phyloP scores from a whole-genome alignment of 2,888 invertebrate genomes.

The Apotomis turbidana region DNA sequence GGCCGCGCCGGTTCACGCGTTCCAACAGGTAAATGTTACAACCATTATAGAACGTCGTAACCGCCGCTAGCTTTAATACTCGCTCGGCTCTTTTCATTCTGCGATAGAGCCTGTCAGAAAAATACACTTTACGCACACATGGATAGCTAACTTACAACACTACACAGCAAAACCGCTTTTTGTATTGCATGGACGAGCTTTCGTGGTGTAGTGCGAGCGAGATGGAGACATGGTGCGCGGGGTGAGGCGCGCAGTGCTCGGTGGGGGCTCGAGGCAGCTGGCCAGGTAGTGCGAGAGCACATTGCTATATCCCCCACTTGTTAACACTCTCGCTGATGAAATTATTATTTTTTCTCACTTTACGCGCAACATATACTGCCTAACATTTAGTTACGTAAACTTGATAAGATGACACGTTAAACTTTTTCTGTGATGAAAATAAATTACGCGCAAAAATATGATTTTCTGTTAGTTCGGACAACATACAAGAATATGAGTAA shows the following conservation, averaged over 20 bases:
- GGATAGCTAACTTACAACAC: conserved; percentile 61
- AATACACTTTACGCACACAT: conserved; percentile 75
- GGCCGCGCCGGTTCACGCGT: conserved; percentile 85
- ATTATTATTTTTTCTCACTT: conserved; percentile 51
- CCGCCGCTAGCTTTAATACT: conserved; percentile 62
- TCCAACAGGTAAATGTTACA: conserved; percentile 83
- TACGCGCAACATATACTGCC: neutral
- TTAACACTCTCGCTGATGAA: conserved; percentile 76
- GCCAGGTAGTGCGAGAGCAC: conserved; percentile 79
- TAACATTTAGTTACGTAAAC: neutral
- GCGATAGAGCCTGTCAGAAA: conserved; percentile 76
- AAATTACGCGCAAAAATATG: no score
- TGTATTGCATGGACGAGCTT: conserved; percentile 74
- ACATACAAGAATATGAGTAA: no score
- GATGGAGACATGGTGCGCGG: conserved; percentile 69
- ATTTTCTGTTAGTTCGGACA: no score
- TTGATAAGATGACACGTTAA: no score
- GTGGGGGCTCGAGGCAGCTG: conserved; percentile 80
- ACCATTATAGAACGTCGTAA: conserved; percentile 66
- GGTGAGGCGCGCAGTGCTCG: conserved; percentile 67
- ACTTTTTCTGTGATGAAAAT: no score
- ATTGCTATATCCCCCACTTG: conserved; percentile 77
- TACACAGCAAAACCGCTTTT: conserved; percentile 78
- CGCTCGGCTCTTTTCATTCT: conserved; percentile 64
- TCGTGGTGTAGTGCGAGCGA: conserved; percentile 66